Evolutionary conservation across 2,113 vertebrate species (phyloP), one percentile per base, ranked within the genome.

Genomic region (Alethe diademata): DNA sequence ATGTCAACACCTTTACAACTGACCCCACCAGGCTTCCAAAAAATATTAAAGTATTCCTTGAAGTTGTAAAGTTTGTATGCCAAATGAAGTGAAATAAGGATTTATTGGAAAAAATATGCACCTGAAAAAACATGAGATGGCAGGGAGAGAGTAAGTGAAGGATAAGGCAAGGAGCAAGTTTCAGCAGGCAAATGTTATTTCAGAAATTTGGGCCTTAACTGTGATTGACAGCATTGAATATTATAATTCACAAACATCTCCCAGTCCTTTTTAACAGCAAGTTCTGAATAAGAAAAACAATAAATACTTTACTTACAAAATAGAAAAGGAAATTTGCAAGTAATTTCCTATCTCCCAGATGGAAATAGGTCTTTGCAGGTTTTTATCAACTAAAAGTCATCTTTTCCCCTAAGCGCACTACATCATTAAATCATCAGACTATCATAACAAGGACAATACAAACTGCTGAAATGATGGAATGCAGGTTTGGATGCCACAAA

Each of bases 341-440:
- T 5, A 36, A 33, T 70, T 88, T 79, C n/a, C 53, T 60, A 11
- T 72, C 58, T 88, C 28, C 31, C 28, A 54, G 25, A 29, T 24
- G 17, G 60, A 86, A 91, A 80, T 36, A 81, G 29, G 20, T 71
- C 56, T 92, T 31, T 72, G 5, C n/a, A 87, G 56, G 12, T 73
- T 78, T 97, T 95, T 91, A 82, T 64, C 50, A 91, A 42, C 62
- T 36, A 88, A 82, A 90, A 94, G 56, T 64, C 35, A 87, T 88
- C 88, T 81, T 95, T 89, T 91, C 79, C 91, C 56, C 64, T 71
- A 93, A 90, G 64, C 6, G 17, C 20, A 56, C 35, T 76, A 42
- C 28, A 56, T 85, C 51, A 42, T 92, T 97, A 97, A 98, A 95
- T 95, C 72, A 90, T 91, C 92, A 92, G 60, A 72, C 72, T 80